Conservation (phyloP, 2,797 vertebrate genomes). For the Notamacropus eugenii region DNA sequence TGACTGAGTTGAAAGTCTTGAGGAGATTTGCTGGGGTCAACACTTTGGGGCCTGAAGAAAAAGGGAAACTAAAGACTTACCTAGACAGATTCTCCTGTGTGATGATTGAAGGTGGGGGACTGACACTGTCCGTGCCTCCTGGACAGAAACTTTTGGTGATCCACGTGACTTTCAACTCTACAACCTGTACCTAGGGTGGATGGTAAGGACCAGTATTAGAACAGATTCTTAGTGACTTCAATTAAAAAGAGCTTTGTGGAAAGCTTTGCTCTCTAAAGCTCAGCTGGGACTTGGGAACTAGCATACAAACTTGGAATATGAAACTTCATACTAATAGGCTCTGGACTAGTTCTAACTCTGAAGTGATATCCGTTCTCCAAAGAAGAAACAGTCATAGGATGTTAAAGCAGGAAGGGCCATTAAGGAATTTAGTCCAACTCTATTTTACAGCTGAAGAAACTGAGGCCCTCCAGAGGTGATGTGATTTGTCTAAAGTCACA, state of each 20-base stretch:
- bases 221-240: not conserved
- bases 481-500: not conserved
- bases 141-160: slow-evolving; percentile 99
- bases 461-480: not conserved
- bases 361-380: not conserved
- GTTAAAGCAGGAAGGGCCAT: not conserved
- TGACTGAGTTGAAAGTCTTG: not conserved
- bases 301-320: fast-evolving
- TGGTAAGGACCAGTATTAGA: not conserved
- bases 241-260: not conserved
- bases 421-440: not conserved
- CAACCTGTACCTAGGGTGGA: slow-evolving; percentile 92
- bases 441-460: not conserved
- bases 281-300: not conserved
- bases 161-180: slow-evolving; percentile 97
- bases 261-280: not conserved
- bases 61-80: slow-evolving; percentile 79
- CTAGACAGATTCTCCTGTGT: slow-evolving; percentile 95
- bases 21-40: not conserved
- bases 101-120: slow-evolving; percentile 94
- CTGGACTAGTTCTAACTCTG: not conserved
- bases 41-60: not conserved
- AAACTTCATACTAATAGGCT: not conserved
- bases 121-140: slow-evolving; percentile 96
- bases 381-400: not conserved